phyloP scores from a whole-genome alignment of 2,888 invertebrate genomes.

The Parasteatoda lunata region DNA sequence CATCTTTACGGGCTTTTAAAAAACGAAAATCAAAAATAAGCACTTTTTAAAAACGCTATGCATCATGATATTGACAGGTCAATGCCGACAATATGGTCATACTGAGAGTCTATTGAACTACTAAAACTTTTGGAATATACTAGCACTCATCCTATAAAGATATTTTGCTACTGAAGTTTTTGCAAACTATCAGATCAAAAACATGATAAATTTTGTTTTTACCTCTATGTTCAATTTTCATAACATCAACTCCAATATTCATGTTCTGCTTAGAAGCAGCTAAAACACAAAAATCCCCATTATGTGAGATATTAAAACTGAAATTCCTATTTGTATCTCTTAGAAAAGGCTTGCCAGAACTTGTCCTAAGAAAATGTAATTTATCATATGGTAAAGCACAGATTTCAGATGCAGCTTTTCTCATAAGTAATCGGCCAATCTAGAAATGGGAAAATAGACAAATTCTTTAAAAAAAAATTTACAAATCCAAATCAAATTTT shows the following conservation, averaged over 20 bases:
- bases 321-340: slow-evolving; percentile 16
- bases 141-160: no score
- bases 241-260: slow-evolving; percentile 83
- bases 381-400: slow-evolving; percentile 81
- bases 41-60: no score
- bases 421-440: slow-evolving; percentile 86
- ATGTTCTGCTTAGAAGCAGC: slow-evolving; percentile 73
- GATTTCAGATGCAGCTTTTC: slow-evolving; percentile 83
- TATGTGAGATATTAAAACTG: slow-evolving; percentile 93
- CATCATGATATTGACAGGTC: no score
- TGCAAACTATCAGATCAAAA: not conserved
- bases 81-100: no score
- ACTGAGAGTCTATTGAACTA: no score
- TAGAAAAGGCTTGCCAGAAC: slow-evolving; percentile 75
- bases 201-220: slow-evolving; percentile 53
- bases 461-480: no score
- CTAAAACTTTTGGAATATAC: no score
- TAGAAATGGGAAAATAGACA: slow-evolving; percentile 66
- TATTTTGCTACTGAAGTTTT: not conserved
- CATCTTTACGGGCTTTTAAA: no score
- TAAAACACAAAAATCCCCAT: slow-evolving; percentile 88
- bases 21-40: no score
- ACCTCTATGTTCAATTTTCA: slow-evolving; percentile 83
- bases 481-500: no score
- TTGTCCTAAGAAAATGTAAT: slow-evolving; percentile 76